A percentile compares a stretch with the other conserved stretches of the same genome.
These are phyloP conservation scores for Serinus canaria DNA, from an alignment of 2,113 vertebrate genomes.

Conservation along the genomic window DNA sequence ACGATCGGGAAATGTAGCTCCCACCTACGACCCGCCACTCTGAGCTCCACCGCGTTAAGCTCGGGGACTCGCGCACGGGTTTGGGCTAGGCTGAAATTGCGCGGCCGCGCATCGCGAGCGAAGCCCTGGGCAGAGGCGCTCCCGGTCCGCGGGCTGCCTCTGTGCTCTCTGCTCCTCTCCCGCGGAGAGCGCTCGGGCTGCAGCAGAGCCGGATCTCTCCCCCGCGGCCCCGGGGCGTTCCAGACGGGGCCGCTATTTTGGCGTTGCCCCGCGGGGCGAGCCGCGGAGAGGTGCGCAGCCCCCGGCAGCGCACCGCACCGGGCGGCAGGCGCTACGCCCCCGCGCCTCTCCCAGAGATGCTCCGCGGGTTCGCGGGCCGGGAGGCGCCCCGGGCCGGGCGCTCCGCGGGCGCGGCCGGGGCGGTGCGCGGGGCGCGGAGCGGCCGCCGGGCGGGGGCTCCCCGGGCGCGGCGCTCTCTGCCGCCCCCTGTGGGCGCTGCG, in stretches of 20 bases:
- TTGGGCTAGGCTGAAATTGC: conserved; percentile 12
- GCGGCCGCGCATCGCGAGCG: neutral
- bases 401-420: neutral
- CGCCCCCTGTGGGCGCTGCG: conserved; percentile 61
- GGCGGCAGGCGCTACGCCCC: neutral
- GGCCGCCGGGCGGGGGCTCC: neutral
- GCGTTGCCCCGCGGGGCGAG: neutral
- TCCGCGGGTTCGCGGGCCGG: neutral
- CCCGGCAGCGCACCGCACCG: neutral
- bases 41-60: conserved; percentile 24
- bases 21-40: conserved; percentile 54
- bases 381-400: neutral
- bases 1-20: conserved; percentile 39
- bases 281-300: neutral
- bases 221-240: neutral
- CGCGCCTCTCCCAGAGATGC: neutral
- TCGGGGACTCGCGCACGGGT: neutral
- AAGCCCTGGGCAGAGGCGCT: neutral
- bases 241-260: neutral
- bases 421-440: neutral
- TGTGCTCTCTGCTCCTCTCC: neutral
- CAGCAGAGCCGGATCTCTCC: neutral
- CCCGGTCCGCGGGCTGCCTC: neutral
- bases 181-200: neutral
- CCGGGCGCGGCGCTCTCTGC: conserved; percentile 34